Base-by-base conservation (phyloP, 2,888 invertebrate genomes). In the Leucoptera coffeella region DNA sequence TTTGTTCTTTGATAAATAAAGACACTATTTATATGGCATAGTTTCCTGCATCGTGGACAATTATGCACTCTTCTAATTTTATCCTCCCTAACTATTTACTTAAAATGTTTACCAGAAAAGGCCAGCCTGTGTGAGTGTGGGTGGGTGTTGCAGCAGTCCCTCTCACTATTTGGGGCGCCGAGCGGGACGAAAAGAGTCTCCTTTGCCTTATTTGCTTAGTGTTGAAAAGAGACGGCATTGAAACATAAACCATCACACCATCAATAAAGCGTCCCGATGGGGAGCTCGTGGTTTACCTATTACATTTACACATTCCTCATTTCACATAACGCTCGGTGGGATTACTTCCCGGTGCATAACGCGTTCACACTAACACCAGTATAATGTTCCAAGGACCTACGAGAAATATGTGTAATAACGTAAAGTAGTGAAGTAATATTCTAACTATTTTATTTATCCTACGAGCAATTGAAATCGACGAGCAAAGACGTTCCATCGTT, bases 11-110 rank as follows among this genome's bases (percentile, higher is more conserved):
- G n/a, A n/a, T n/a, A n/a, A n/a, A n/a, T n/a, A n/a, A n/a, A n/a
- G n/a, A n/a, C n/a, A n/a, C n/a, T n/a, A n/a, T n/a, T n/a, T n/a
- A n/a, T n/a, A n/a, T n/a, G n/a, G n/a, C n/a, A n/a, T n/a, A n/a
- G n/a, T n/a, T n/a, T n/a, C n/a, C n/a, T n/a, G n/a, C n/a, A n/a
- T n/a, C n/a, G n/a, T 43, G 47, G 49, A 47, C 43, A 43, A 46
- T 42, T 44, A 44, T 45, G 51, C 52, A 52, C 61, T 57, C 50
- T 64, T 67, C 65, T 67, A 64, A 67, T 67, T 65, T 64, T 65
- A 64, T 47, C 57, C 51, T 54, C 55, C 56, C 57, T 54, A 56
- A 55, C 57, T 67, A 65, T 67, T 65, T 65, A 45, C 49, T 37
- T 39, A 50, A 50, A 45, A 47, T 69, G 62, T 69, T 67, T 65